phyloP scores from a whole-genome alignment of 2,113 vertebrate genomes.

The Agapornis roseicollis region DNA sequence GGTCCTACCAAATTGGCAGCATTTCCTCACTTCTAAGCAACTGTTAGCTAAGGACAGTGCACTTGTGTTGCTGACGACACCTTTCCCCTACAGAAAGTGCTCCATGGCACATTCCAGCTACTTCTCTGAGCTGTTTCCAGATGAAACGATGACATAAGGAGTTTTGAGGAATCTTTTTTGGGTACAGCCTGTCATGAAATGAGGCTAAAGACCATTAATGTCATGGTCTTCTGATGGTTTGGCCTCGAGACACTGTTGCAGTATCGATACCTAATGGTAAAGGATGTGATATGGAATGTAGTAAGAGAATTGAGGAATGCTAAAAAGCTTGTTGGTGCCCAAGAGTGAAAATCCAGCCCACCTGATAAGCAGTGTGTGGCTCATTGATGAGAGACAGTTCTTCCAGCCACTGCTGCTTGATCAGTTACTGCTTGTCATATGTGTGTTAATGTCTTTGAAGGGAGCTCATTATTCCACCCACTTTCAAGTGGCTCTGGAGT shows the following conservation, averaged over 20 bases:
- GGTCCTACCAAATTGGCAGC: not conserved
- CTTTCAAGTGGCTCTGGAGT: slow-evolving; percentile 21
- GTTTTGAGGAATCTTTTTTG: not conserved
- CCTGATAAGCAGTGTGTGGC: not conserved
- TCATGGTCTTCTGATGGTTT: not conserved
- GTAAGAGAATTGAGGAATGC: not conserved
- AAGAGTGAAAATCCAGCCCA: not conserved
- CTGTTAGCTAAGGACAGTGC: not conserved
- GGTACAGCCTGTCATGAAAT: rapidly evolving
- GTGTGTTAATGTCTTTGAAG: slow-evolving; percentile 20
- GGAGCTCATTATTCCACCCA: slow-evolving; percentile 59
- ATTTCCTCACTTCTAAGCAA: not conserved
- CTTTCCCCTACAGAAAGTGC: not conserved
- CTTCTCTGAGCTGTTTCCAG: not conserved
- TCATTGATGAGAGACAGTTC: slow-evolving; percentile 5
- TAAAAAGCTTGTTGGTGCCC: not conserved
- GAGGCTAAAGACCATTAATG: not conserved
- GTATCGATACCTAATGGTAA: not conserved
- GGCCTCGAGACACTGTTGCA: not conserved
- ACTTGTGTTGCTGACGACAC: not conserved
- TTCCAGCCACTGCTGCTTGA: not conserved
- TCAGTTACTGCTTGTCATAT: not conserved
- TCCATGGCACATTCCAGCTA: not conserved
- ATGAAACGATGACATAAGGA: rapidly evolving
- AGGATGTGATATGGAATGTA: not conserved